Conservation (phyloP, 2,888 invertebrate species). For the Enchytraeus crypticus region DNA sequence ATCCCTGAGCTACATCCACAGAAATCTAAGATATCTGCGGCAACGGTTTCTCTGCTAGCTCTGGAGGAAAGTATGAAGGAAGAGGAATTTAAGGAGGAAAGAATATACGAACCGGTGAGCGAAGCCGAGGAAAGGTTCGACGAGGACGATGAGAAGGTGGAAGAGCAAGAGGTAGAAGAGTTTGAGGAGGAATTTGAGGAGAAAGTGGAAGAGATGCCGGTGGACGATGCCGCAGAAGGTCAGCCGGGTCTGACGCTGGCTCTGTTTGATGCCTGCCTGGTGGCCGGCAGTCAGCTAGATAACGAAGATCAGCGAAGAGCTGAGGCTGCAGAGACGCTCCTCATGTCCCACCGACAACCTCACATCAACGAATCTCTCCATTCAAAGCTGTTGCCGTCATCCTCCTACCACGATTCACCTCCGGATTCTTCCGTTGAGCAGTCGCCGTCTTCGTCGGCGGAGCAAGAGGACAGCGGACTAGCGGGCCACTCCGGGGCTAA, state of each 20-base stretch:
- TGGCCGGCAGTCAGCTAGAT: neutral
- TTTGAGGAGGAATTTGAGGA: neutral
- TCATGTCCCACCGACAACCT: neutral
- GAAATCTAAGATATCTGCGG: too few relatives aligned
- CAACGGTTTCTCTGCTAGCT: neutral
- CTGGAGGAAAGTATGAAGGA: neutral
- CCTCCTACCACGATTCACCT: slow-evolving; percentile 5
- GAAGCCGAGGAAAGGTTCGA: neutral
- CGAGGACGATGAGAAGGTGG: neutral
- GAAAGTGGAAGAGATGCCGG: slow-evolving; percentile 13
- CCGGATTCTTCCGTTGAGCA: slow-evolving; percentile 11
- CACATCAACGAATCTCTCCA: neutral
- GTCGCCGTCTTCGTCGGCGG: neutral
- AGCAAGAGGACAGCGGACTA: neutral
- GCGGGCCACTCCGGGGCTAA: neutral
- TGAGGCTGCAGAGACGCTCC: slow-evolving; percentile 1
- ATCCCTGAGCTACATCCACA: too few relatives aligned
- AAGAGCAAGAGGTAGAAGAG: neutral
- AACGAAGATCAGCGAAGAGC: neutral
- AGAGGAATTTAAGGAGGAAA: slow-evolving; percentile 1
- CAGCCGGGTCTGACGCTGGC: neutral
- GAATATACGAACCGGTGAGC: neutral
- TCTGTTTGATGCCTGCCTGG: neutral
- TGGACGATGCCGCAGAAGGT: neutral
- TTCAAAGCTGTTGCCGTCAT: neutral